phyloP scores from a whole-genome alignment of 2,113 vertebrate species.

The Aegypius monachus region DNA sequence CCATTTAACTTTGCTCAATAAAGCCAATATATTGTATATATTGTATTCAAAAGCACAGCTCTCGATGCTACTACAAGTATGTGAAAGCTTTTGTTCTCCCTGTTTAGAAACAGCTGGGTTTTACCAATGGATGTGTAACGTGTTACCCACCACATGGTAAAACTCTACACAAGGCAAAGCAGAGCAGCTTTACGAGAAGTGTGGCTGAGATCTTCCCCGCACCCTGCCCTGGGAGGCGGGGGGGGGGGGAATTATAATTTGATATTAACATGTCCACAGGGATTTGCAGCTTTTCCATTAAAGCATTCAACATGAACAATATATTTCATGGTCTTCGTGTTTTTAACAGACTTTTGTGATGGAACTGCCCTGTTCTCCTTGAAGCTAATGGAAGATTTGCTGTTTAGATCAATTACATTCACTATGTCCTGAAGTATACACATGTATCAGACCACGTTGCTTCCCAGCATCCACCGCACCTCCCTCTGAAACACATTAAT shows the following conservation, averaged over 20 bases:
- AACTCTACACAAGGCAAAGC: not conserved
- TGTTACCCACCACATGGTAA: not conserved
- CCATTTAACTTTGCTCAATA: not conserved
- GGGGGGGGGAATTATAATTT: not conserved
- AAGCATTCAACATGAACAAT: not conserved
- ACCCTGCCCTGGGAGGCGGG: not conserved
- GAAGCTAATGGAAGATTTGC: not conserved
- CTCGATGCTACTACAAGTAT: not conserved
- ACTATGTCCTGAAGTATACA: not conserved
- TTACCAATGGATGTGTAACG: not conserved
- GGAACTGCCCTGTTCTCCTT: not conserved
- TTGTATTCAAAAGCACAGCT: not conserved
- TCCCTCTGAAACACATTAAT: not conserved
- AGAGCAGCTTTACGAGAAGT: not conserved
- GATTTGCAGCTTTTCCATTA: not conserved
- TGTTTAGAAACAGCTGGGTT: not conserved
- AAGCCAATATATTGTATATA: not conserved
- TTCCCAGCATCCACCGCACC: not conserved
- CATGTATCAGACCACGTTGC: not conserved
- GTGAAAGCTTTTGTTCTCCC: not conserved
- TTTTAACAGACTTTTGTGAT: not conserved
- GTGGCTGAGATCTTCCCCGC: not conserved
- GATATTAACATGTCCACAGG: not conserved
- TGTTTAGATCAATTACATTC: not conserved
- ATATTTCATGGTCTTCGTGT: not conserved